Evolutionary conservation across 2,888 invertebrate species (phyloP), one percentile per base, ranked within the genome.

Genomic region (Sepiola atlantica): DNA sequence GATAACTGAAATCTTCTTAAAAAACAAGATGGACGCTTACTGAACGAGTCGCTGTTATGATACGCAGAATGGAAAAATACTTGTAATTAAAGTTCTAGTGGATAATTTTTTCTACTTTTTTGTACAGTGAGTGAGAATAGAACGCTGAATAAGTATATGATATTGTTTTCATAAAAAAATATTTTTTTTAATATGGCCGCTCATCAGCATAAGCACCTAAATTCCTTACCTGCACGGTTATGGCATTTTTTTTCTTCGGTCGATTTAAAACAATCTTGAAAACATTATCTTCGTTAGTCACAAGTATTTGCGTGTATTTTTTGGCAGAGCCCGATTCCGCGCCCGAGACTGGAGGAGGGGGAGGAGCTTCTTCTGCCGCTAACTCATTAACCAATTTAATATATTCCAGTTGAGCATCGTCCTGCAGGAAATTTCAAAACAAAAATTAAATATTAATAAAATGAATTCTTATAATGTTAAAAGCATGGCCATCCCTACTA

Each of bases 231-330:
- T 97, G 96, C 12, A 95, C 94, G 94, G 98, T 98, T 0, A 99
- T 97, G 0, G 99, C 98, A 98, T 99, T 99, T 96, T 98, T 98
- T 97, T 98, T 98, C 8, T 97, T 97, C 0, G 99, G 98, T 96
- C 98, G 98, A 97, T 99, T 98, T 91, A 98, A 98, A 12, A 95
- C 96, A n/a, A 97, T 97, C 93, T 95, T 96, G 93, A 95, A 96
- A 14, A 97, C 94, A 54, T 96, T 96, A 94, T 96, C 95, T 16
- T 96, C 95, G 54, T 95, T 95, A 24, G 95, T 95, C 10, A 96
- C 95, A 91, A 95, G 94, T 32, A 97, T 91, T 14, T 96, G 96
- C 90, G 96, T 95, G 94, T 95, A 97, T 96, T 95, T 97, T 96
- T 94, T 94, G 10, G 95, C 94, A 55, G 94, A 91, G 20, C 94